A percentile compares a stretch with the other conserved stretches of the same genome.
phyloP scores from a whole-genome alignment of 2,797 vertebrate genomes.

The Eulemur albifrons region DNA sequence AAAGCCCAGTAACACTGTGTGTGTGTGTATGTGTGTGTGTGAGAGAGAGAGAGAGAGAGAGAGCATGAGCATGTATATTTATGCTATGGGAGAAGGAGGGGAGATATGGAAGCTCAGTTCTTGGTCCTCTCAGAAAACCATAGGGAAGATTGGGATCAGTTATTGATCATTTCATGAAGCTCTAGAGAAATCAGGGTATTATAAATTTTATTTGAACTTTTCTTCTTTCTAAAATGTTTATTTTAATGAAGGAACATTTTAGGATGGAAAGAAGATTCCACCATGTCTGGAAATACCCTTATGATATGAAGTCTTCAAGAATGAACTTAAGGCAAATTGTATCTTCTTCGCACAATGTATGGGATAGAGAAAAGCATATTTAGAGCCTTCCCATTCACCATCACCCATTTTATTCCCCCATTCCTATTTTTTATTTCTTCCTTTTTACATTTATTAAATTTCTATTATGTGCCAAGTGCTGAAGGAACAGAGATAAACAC shows the following conservation, averaged over 20 bases:
- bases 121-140: not conserved
- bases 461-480: not conserved
- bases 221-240: not conserved
- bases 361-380: not conserved
- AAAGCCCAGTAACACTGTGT: not conserved
- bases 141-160: not conserved
- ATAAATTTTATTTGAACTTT: not conserved
- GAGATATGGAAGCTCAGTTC: not conserved
- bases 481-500: not conserved
- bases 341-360: not conserved
- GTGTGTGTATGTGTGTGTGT: not conserved
- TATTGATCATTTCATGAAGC: not conserved
- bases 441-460: not conserved
- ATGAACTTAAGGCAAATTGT: not conserved
- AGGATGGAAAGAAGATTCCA: not conserved
- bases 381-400: not conserved
- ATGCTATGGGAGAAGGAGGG: not conserved
- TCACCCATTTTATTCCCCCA: not conserved
- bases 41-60: not conserved
- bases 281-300: not conserved
- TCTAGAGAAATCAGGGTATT: not conserved
- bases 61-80: accelerated
- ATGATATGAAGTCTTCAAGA: not conserved
- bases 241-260: not conserved
- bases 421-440: not conserved